Evolutionary conservation across 2,113 vertebrate species (phyloP), one percentile per base, ranked within the genome.

Genomic region (Ageneiosus marmoratus): DNA sequence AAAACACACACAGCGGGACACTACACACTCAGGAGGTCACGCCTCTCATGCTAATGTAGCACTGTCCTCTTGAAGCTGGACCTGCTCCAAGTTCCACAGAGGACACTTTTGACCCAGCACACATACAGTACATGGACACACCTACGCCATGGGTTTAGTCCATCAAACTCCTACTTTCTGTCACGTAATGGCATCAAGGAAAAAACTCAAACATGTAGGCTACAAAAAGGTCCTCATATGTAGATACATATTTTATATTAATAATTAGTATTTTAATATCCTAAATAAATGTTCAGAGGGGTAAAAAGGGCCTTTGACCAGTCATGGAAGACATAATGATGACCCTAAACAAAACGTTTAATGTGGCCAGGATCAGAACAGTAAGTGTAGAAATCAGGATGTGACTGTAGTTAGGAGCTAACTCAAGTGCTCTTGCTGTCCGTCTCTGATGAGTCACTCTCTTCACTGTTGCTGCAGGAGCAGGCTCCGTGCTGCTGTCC

Each of bases 381-480:
- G 24, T 34, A 22, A 12, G 70, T 13, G n/a, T n/a, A n/a, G n/a
- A n/a, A n/a, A n/a, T 15, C 70, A 50, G 70, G 24, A 16, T 0
- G 46, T 44, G 32, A 58, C 41, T 24, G 34, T 79, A 92, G 84
- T 86, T 88, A 81, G 88, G 90, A 48, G n/a, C 86, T 80, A 77
- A 70, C 85, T 20, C 51, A 76, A 37, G 89, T 92, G 83, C 91
- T 92, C 87, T 90, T 92, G 84, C 91, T 90, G 89, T 93, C 92
- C 0, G 89, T 90, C 86, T 94, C 94, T 0, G 92, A 94, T 8
- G 67, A 74, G 85, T 93, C 92, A 0, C 89, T 92, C 55, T 92
- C 91, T 29, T 95, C 91, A 11, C 89, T 46, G 67, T 75, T 86
- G 74, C 91, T 90, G 83, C 79, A 87, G 79, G 55, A 78, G 77